Base-by-base conservation (phyloP, 2,797 vertebrate species). In the Zalophus californianus region DNA sequence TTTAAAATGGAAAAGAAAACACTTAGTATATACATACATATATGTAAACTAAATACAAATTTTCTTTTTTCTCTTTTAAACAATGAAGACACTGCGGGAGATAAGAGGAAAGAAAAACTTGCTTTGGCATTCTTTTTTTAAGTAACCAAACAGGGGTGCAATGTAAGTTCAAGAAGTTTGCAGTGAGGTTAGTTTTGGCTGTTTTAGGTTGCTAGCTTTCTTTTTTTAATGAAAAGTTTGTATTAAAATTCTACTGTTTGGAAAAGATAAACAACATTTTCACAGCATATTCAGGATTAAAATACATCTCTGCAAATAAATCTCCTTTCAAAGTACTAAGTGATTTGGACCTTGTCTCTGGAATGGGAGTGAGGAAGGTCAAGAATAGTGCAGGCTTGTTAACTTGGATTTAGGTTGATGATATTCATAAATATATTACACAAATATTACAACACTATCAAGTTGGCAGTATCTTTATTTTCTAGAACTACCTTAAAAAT, bases 1-100 rank as follows among this genome's bases (percentile, higher is more conserved):
- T 88, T 90, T 84, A 58, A 73, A 97, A 97, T 97, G 83, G 85
- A 94, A 83, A 80, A 85, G n/a, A 68, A 86, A 56, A 35, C 8
- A 52, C 35, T 78, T 0, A 78, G 32, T 56, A 92, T 68, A 35
- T n/a, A 66, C 32, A 35, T 68, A 68, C 66, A 68, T 68, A 21
- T 21, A 68, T 35, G 16, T 21, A 68, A 68, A 64, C 4, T n/a
- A 85, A 94, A 90, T 32, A 86, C 1, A 96, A 70, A 85, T 44
- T 77, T 85, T 83, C n/a, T 86, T 38, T 54, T 78, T n/a, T 44
- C 29, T 73, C 52, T 78, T 73, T 72, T 44, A 13, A 97, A 91
- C 10, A 58, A 83, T 35, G 35, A 91, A 96, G 72, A 96, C 56
- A 95, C 8, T 91, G 44, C 8, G 38, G 75, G 50, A 97, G 58